phyloP scores from a whole-genome alignment of 2,113 vertebrate genomes.

The Pterophyllum scalare region DNA sequence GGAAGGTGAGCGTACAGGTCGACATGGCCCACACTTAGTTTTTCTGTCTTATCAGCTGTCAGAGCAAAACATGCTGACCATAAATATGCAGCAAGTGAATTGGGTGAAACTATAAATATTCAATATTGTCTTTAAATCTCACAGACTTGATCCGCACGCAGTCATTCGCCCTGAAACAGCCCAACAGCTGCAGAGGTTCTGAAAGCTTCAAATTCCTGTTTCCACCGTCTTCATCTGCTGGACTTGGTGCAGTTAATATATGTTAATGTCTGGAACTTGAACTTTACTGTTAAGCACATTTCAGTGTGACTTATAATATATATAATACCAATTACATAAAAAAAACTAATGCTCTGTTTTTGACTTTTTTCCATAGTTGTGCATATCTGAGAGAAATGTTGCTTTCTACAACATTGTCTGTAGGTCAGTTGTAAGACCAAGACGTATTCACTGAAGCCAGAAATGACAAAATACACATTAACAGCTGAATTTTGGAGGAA shows the following conservation, averaged over 20 bases:
- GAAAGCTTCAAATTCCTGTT: not conserved
- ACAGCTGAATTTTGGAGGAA: not conserved
- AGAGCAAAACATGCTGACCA: slow-evolving; percentile 32
- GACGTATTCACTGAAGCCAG: not conserved
- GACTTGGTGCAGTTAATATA: not conserved
- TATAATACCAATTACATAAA: not conserved
- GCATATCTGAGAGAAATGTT: not conserved
- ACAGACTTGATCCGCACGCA: not conserved
- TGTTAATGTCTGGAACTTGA: not conserved
- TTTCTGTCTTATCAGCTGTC: slow-evolving; percentile 33
- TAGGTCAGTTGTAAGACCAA: not conserved
- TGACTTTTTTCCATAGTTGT: not conserved
- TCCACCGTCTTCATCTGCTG: not conserved
- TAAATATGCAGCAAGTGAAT: slow-evolving; percentile 42
- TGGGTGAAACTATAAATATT: slow-evolving; percentile 39
- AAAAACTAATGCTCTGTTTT: not conserved
- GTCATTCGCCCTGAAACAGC: not conserved
- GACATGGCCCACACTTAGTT: slow-evolving; percentile 1
- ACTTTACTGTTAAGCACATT: not conserved
- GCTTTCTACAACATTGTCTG: not conserved
- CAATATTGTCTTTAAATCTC: slow-evolving; percentile 31
- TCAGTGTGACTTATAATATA: no score
- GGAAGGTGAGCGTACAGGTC: not conserved
- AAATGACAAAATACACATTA: not conserved
- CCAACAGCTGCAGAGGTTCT: slow-evolving; percentile 13